Percentiles rank a stretch among this genome's conserved stretches.
Evolutionary conservation across 2,797 vertebrate genomes (phyloP).

Genomic region (Cynopterus sphinx): DNA sequence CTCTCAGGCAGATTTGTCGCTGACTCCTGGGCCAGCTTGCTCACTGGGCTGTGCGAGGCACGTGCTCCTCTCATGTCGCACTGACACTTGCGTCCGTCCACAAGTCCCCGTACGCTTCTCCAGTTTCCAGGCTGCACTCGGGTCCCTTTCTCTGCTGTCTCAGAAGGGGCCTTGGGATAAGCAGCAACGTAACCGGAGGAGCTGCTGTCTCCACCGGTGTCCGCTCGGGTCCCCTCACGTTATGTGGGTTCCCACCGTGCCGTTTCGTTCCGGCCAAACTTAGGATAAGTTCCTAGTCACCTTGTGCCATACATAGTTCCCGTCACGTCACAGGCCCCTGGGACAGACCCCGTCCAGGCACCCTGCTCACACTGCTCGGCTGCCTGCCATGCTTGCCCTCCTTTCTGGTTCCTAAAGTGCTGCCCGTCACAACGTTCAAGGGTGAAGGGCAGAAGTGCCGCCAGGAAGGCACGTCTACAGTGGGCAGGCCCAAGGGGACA

Average conservation of each 20-base stretch:
- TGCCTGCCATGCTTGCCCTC: background rate
- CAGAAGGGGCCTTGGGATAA: background rate
- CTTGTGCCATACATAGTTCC: background rate
- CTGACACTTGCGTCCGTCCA: background rate
- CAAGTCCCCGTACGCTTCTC: background rate
- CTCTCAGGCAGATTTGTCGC: background rate
- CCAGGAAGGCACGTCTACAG: background rate
- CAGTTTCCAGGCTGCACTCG: background rate
- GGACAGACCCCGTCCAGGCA: background rate
- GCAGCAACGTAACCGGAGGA: background rate
- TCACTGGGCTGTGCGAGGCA: accelerated
- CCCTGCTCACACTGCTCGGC: background rate
- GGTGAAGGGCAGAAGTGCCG: background rate
- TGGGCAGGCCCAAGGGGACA: background rate
- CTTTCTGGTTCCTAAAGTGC: background rate
- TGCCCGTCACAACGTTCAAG: background rate
- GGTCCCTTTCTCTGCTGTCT: background rate
- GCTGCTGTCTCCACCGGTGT: no score
- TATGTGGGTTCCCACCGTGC: background rate
- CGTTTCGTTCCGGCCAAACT: background rate
- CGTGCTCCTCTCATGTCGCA: no score
- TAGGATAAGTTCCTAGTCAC: background rate
- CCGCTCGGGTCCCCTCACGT: background rate
- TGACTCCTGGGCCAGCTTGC: background rate
- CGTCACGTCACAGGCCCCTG: background rate